These are phyloP conservation scores for Coremacera marginata DNA, from an alignment of 2,888 invertebrate species.

Conservation along the genomic window DNA sequence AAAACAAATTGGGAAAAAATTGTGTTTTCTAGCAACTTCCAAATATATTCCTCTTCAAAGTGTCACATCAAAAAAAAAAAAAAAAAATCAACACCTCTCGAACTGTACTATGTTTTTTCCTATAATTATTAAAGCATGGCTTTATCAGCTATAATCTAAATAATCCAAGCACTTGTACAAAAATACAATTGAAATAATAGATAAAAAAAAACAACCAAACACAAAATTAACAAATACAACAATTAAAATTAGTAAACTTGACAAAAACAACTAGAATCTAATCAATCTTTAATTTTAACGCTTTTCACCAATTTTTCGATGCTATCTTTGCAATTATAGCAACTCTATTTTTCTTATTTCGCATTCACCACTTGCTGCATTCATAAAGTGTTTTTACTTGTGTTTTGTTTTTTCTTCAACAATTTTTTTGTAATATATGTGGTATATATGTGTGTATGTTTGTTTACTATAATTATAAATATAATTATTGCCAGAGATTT, in stretches of 20 bases:
- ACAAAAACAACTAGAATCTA: neutral
- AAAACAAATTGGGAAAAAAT: too few relatives aligned
- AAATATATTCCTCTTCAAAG: too few relatives aligned
- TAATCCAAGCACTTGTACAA: slow-evolving; percentile 10
- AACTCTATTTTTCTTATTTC: neutral
- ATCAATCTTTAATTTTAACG: slow-evolving; percentile 20
- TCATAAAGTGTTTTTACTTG: too few relatives aligned
- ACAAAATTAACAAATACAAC: slow-evolving; percentile 3
- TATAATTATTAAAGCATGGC: neutral
- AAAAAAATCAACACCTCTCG: too few relatives aligned
- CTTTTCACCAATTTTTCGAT: slow-evolving; percentile 10
- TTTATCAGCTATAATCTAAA: neutral
- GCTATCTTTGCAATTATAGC: neutral
- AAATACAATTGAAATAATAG: neutral
- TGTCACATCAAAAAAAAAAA: too few relatives aligned
- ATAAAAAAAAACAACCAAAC: neutral
- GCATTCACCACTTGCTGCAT: too few relatives aligned
- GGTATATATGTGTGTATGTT: neutral
- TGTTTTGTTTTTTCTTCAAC: too few relatives aligned
- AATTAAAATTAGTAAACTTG: neutral
- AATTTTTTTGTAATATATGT: neutral
- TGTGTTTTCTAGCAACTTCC: too few relatives aligned
- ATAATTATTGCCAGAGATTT: neutral
- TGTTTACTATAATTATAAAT: slow-evolving; percentile 1
- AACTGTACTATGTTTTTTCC: too few relatives aligned